Evolutionary conservation across 37 sponge, comb jelly and placozoan genomes (phyloP).

Genomic region (Diacarnus erythraeanus): DNA sequence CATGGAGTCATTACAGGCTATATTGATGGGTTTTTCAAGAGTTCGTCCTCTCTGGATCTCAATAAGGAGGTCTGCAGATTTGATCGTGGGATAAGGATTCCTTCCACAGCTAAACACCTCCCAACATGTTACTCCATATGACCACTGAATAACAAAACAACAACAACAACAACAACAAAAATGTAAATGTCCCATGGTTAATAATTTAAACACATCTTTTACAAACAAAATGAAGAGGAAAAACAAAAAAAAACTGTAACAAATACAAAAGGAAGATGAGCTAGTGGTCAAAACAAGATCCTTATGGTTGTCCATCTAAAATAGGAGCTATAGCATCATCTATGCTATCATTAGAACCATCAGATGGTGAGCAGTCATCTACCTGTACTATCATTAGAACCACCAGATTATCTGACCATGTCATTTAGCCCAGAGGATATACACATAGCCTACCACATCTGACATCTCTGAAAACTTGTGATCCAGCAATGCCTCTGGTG

Average conservation of each 20-base stretch:
- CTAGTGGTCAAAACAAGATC: no score
- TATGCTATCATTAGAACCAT: no score
- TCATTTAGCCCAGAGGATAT: not conserved
- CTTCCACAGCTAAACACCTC: conserved; percentile 20
- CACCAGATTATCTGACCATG: not conserved
- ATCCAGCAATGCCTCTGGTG: not conserved
- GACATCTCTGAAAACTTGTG: not conserved
- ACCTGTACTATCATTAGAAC: no score
- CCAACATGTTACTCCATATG: conserved; percentile 39
- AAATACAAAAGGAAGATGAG: no score
- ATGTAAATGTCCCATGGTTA: no score
- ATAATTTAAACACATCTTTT: no score
- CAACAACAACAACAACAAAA: no score
- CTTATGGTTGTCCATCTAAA: no score
- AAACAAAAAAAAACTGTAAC: not conserved
- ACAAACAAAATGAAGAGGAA: no score
- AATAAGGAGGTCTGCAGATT: not conserved
- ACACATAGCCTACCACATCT: not conserved
- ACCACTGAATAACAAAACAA: no score
- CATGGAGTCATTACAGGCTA: conserved; percentile 10
- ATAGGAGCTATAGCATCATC: no score
- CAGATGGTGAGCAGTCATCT: no score
- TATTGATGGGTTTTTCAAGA: not conserved
- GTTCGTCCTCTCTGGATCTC: not conserved
- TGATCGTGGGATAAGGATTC: conserved; percentile 5